A percentile compares a stretch with the other conserved stretches of the same genome.
These are phyloP conservation scores for Lerema accius DNA, from an alignment of 1,140 invertebrate genomes.

Conservation along the genomic window DNA sequence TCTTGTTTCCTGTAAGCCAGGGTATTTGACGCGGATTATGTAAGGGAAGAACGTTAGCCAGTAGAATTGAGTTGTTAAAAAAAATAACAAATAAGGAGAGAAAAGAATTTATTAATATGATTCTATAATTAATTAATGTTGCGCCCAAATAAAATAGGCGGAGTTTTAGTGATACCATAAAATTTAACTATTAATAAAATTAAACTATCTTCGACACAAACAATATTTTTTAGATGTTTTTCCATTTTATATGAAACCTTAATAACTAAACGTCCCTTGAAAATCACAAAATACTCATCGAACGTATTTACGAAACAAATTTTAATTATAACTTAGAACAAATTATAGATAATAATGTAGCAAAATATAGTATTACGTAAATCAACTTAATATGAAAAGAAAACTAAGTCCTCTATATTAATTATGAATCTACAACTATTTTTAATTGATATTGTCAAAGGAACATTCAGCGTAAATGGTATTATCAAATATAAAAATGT, in stretches of 20 bases:
- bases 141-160: conserved; percentile 43
- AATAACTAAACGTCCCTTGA: not conserved
- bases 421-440: too few relatives aligned
- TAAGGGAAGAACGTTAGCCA: too few relatives aligned
- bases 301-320: not conserved
- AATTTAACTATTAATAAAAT: conserved; percentile 13
- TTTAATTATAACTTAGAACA: not conserved
- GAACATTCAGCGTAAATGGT: too few relatives aligned
- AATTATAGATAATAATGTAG: not conserved
- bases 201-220: conserved; percentile 15
- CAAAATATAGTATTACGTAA: not conserved
- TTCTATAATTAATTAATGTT: conserved; percentile 22
- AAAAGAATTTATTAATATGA: conserved; percentile 12
- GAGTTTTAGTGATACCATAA: conserved; percentile 28
- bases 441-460: too few relatives aligned
- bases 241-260: not conserved
- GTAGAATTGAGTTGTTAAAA: too few relatives aligned
- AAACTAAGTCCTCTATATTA: not conserved
- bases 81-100: not conserved
- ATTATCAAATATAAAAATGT: too few relatives aligned
- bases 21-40: too few relatives aligned
- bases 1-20: too few relatives aligned
- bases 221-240: not conserved
- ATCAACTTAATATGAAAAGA: not conserved
- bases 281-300: not conserved